Evolutionary conservation across 2,888 invertebrate genomes (phyloP).

Genomic region (Drosophila nigritarsus): DNA sequence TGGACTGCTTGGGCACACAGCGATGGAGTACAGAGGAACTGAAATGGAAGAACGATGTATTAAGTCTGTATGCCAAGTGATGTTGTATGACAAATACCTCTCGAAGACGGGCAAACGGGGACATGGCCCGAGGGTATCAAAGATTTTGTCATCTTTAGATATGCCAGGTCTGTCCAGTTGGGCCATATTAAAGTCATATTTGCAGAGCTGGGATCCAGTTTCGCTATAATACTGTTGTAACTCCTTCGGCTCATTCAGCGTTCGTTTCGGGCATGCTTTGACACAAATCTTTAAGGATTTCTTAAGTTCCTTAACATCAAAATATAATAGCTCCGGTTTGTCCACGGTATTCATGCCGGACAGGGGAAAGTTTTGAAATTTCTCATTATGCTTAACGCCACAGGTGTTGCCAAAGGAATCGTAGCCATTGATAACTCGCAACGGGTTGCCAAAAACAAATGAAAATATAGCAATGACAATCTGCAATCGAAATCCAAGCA

Average conservation of each 20-base stretch:
- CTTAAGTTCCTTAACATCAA: slow-evolving; percentile 91
- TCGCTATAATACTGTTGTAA: slow-evolving; percentile 90
- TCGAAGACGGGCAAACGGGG: slow-evolving; percentile 92
- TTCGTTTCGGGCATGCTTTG: slow-evolving; percentile 91
- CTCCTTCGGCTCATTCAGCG: slow-evolving; percentile 88
- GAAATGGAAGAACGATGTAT: slow-evolving; percentile 43
- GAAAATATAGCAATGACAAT: slow-evolving; percentile 94
- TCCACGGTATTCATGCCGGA: slow-evolving; percentile 93
- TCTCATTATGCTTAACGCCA: slow-evolving; percentile 92
- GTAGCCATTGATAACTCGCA: slow-evolving; percentile 94
- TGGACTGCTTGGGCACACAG: slow-evolving; percentile 92
- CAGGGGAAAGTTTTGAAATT: slow-evolving; percentile 89
- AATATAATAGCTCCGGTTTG: slow-evolving; percentile 92
- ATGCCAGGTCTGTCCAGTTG: slow-evolving; percentile 84
- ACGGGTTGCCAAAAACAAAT: slow-evolving; percentile 94
- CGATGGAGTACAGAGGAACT: slow-evolving; percentile 93
- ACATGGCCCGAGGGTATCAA: slow-evolving; percentile 89
- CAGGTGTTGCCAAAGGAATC: slow-evolving; percentile 98
- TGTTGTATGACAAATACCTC: slow-evolving; percentile 85
- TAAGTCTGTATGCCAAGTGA: slow-evolving; percentile 2
- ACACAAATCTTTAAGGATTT: slow-evolving; percentile 95
- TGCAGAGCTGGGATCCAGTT: slow-evolving; percentile 92
- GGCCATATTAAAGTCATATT: slow-evolving; percentile 88
- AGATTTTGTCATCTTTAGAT: slow-evolving; percentile 78
- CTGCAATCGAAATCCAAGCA: slow-evolving; percentile 85